Base-by-base conservation (phyloP, 1,140 invertebrate species). In the Drosophila navojoa region DNA sequence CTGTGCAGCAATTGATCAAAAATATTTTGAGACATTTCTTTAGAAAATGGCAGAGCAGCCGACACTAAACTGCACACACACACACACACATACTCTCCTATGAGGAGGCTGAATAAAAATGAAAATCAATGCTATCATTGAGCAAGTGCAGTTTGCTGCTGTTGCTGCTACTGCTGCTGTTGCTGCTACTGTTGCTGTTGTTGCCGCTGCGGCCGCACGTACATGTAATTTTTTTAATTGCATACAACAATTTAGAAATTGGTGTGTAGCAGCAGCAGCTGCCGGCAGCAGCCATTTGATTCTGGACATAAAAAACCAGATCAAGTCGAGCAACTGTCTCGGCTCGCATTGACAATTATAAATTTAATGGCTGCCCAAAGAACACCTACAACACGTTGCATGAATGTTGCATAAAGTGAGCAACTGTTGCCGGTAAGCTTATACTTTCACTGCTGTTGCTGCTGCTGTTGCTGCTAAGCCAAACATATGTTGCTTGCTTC, bases 191-290 rank as follows among this genome's bases (percentile, higher is more conserved):
- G 45, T 7, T 19, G 66, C 54, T 62, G 35, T 10, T 80, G 67
- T 16, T 63, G 47, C 42, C 61, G 73, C 49, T 57, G 52, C 16
- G 61, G 54, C 61, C 32, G 64, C 81, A 86, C 81, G 81, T 86
- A 80, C 81, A 77, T 80, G 81, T 80, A 80, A 80, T 86, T 85
- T 86, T 85, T 85, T 86, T 86, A 86, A 86, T 86, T 85, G 81
- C 77, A 55, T 49, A 69, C 70, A 81, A 85, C 71, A 67, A 72
- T 85, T 78, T 70, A 67, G 64, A 66, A 76, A 81, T 79, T 81
- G 74, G 52, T 63, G 42, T 45, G 42, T 45, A 7, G 35, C 35
- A 38, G 32, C 32, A 9, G 53, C 57, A 45, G 54, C 59, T 63
- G 11, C 25, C 29, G 13, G 40, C 42, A 44, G n/a, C n/a, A 45